These are phyloP conservation scores for Hippocampus abdominalis DNA, from an alignment of 2,113 vertebrate genomes.

Conservation along the genomic window DNA sequence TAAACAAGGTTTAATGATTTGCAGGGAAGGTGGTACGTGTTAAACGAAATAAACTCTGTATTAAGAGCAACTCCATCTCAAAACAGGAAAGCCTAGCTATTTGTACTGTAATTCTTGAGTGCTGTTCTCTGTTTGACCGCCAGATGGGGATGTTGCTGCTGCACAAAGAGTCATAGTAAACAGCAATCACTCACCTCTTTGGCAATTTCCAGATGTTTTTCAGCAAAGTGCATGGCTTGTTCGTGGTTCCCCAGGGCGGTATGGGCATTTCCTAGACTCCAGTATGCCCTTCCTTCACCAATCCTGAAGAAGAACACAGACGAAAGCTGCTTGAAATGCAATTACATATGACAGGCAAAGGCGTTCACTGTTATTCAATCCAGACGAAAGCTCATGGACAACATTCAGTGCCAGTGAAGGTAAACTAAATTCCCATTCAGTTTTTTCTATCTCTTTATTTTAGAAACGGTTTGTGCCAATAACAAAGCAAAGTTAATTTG, in stretches of 20 bases:
- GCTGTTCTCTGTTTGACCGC: conserved; percentile 31
- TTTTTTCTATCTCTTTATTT: neutral
- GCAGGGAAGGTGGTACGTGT: neutral
- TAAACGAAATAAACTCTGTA: neutral
- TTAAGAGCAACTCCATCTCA: no score
- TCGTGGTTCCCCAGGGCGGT: conserved; percentile 94
- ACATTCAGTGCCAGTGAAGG: neutral
- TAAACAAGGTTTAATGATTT: neutral
- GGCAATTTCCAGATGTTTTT: conserved; percentile 95
- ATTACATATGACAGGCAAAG: conserved; percentile 29
- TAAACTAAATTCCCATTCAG: neutral
- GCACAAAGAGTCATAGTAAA: conserved; percentile 22
- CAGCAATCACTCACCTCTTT: conserved; percentile 81
- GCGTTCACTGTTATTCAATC: neutral
- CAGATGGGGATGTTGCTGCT: conserved; percentile 40
- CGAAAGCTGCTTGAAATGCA: conserved; percentile 27
- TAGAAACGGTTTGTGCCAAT: neutral
- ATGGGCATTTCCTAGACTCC: conserved; percentile 97
- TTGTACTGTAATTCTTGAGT: neutral
- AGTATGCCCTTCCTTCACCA: conserved; percentile 91
- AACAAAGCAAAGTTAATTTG: neutral
- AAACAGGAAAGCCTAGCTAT: neutral
- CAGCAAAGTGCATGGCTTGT: conserved; percentile 90
- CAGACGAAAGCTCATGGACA: neutral
- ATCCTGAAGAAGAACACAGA: conserved; percentile 74